phyloP scores from a whole-genome alignment of 35 echinoderm and acorn worm genomes.

The Patiria miniata region DNA sequence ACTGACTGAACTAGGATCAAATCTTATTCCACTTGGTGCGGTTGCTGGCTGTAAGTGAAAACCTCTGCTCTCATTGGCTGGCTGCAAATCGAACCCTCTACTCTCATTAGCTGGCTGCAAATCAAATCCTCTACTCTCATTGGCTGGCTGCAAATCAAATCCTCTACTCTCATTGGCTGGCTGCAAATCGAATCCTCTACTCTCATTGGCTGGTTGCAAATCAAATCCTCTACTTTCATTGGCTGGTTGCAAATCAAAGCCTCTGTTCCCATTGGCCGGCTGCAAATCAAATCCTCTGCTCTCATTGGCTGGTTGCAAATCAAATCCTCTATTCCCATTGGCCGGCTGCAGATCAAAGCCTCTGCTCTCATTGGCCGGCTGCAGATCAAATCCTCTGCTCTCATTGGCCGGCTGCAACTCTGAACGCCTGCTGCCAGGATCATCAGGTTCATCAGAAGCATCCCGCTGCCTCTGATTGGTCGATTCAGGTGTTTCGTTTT shows the following conservation, averaged over 20 bases:
- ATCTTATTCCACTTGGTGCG: conserved; percentile 27
- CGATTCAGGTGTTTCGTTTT: background rate
- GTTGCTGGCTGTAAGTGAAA: conserved; percentile 19
- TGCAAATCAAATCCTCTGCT: conserved; percentile 70
- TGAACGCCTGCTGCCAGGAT: background rate
- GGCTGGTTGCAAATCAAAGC: conserved; percentile 55
- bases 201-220: conserved; percentile 71
- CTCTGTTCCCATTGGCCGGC: conserved; percentile 36
- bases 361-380: conserved; percentile 39
- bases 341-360: conserved; percentile 23
- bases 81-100: conserved; percentile 13
- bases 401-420: conserved; percentile 53
- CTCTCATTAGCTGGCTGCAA: conserved; percentile 52
- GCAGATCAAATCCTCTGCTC: conserved; percentile 17
- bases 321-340: conserved; percentile 58
- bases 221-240: conserved; percentile 25
- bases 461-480: background rate
- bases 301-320: conserved; percentile 74
- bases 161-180: conserved; percentile 41
- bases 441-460: background rate
- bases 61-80: conserved; percentile 31
- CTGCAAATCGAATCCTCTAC: conserved; percentile 70
- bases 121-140: conserved; percentile 16
- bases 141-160: conserved; percentile 50
- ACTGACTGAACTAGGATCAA: conserved; percentile 62